Base-by-base conservation (phyloP, 2,113 vertebrate genomes). In the Dicaeum eximium region DNA sequence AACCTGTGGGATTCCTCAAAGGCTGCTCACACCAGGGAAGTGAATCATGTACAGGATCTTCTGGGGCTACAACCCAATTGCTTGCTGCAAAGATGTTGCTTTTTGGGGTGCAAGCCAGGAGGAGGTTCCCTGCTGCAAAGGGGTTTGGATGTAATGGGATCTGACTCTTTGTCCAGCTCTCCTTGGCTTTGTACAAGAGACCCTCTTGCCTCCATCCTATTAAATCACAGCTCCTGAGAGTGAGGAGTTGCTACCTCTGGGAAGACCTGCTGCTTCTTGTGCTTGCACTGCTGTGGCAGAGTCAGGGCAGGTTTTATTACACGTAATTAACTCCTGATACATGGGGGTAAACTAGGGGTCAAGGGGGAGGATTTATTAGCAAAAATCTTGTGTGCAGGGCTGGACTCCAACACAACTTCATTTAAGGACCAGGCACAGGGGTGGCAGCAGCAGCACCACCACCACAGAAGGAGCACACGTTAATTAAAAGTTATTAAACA, bases 401-500 rank as follows among this genome's bases (percentile, higher is more conserved):
- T 80, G 21, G 42, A 47, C 2, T 24, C 65, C 66, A 40, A 42
- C 53, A 31, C 13, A 53, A 2, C 15, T 56, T 82, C 11, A 8
- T 35, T 7, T 37, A 40, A 11, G n/a, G 56, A 44, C 20, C 1
- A 8, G 27, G 48, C 9, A 35, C 28, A 47, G 16, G 7, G 7
- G 11, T 37, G 47, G 18, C 38, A 62, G 30, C 42, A 58, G 25
- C 45, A 61, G 51, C 23, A 61, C 47, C 23, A 74, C 17, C 71
- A 64, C 13, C 13, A 3, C 1, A 2, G 70, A 31, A 92, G 28
- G n/a, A 56, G 13, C 37, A 13, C 21, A 7, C 0, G 0, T 15
- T 61, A 73, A 60, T 30, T 2, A 9, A n/a, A n/a, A n/a, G n/a
- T n/a, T n/a, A n/a, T n/a, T n/a, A n/a, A n/a, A n/a, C n/a, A 14